Evolutionary conservation across 2,888 invertebrate genomes (phyloP).

Genomic region (Galerucella nymphaeae): DNA sequence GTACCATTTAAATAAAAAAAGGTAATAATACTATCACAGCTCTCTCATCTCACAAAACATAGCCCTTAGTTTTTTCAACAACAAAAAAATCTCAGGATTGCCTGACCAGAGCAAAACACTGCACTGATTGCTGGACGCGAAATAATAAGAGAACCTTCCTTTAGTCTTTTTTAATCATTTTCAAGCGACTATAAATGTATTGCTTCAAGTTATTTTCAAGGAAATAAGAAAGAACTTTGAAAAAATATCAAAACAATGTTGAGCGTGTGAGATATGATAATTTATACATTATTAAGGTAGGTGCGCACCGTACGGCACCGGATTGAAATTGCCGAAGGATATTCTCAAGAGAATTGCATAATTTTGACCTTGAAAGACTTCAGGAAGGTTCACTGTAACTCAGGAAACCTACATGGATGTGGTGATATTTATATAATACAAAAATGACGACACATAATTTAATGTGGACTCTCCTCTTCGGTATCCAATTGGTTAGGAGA

Average conservation of each 20-base stretch:
- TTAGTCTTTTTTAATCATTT: conserved; percentile 22
- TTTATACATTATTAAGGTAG: no score
- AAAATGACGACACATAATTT: conserved; percentile 58
- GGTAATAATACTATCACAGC: conserved; percentile 64
- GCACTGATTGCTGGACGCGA: conserved; percentile 48
- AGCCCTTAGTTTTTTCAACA: conserved; percentile 41
- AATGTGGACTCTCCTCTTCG: conserved; percentile 82
- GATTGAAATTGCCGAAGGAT: no score
- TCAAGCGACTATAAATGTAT: conserved; percentile 25
- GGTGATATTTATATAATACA: conserved; percentile 34
- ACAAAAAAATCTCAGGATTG: conserved; percentile 30
- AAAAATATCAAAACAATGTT: not conserved
- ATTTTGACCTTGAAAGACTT: not conserved
- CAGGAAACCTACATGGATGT: conserved; percentile 36
- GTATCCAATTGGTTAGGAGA: conserved; percentile 88
- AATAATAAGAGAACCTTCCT: conserved; percentile 34
- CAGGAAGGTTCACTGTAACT: conserved; percentile 26
- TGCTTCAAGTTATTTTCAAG: conserved; percentile 21
- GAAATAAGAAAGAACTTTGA: not conserved
- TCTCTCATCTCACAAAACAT: conserved; percentile 61
- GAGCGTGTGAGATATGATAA: not conserved
- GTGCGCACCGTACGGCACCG: no score
- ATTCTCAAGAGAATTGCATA: no score
- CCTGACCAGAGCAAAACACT: conserved; percentile 47
- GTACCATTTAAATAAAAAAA: conserved; percentile 52